Percentiles rank a stretch among this genome's conserved stretches.
These are phyloP conservation scores for Bombycilla garrulus DNA, from an alignment of 2,113 vertebrate genomes.

Conservation along the genomic window DNA sequence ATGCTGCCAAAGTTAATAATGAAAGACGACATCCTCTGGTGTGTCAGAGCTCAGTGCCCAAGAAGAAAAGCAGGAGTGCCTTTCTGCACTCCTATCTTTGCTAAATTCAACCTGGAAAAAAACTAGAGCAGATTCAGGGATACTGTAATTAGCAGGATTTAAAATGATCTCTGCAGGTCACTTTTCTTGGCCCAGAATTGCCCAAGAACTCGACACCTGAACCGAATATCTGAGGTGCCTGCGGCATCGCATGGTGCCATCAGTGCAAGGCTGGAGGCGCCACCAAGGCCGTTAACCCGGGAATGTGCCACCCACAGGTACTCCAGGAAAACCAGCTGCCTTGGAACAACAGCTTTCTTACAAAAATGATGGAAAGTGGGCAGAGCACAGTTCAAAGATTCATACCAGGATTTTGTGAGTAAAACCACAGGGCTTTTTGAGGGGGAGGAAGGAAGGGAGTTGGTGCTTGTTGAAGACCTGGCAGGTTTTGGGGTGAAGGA, in stretches of 20 bases:
- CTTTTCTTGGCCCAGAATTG: conserved; percentile 27
- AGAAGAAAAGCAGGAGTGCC: neutral
- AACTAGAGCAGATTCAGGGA: conserved; percentile 26
- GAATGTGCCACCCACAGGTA: neutral
- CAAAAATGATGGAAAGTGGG: neutral
- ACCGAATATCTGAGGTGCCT: neutral
- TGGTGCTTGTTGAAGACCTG: neutral
- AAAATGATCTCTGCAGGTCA: conserved; percentile 15
- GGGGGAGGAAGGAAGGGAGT: neutral
- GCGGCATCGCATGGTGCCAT: neutral
- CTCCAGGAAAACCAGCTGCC: neutral
- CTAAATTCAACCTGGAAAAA: conserved; percentile 24
- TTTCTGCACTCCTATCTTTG: neutral
- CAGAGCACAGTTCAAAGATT: neutral
- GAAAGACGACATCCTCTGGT: neutral
- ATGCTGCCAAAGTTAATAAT: conserved; percentile 54
- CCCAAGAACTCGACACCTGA: neutral
- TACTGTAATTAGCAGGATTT: conserved; percentile 28
- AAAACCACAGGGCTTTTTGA: neutral
- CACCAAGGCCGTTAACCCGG: neutral
- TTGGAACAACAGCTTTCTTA: neutral
- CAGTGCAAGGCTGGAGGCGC: neutral
- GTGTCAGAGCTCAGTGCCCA: conserved; percentile 9
- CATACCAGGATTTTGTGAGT: neutral
- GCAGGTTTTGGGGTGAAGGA: neutral